These are phyloP conservation scores for Lutraria lutraria DNA, from an alignment of 2,888 invertebrate genomes.

Conservation along the genomic window DNA sequence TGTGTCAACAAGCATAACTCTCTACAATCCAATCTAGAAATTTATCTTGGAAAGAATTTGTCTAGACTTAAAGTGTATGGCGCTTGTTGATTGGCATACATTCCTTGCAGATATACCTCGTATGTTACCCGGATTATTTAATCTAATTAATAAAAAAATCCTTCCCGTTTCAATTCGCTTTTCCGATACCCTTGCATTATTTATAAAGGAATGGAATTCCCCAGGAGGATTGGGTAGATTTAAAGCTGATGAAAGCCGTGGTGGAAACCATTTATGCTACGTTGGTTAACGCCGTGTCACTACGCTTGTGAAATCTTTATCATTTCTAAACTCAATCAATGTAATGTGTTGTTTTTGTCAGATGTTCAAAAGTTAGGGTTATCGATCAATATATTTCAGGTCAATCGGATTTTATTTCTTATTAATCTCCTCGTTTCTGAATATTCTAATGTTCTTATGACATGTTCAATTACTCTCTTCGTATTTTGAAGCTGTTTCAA, in stretches of 20 bases:
- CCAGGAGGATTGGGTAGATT: slow-evolving; percentile 2
- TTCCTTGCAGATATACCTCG: not conserved
- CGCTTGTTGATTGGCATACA: not conserved
- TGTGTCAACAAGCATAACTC: not conserved
- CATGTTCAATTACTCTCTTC: not conserved
- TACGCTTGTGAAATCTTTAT: not conserved
- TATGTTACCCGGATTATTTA: slow-evolving; percentile 6
- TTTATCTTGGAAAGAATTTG: not conserved
- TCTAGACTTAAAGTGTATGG: not conserved
- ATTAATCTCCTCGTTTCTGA: not conserved
- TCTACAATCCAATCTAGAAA: not conserved
- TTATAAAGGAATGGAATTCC: slow-evolving; percentile 15
- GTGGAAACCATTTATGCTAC: not conserved
- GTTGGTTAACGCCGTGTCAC: not conserved
- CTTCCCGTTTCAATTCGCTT: not conserved
- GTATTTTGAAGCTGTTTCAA: too few species aligned
- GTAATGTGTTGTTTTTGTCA: not conserved
- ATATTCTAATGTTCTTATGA: not conserved
- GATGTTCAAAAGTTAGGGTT: not conserved
- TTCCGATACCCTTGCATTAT: slow-evolving; percentile 19
- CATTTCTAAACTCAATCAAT: not conserved
- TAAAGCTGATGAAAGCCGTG: not conserved
- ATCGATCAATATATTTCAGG: slow-evolving; percentile 8
- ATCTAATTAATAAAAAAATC: slow-evolving; percentile 7
- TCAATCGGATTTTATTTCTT: not conserved